Evolutionary conservation across 2,888 invertebrate species (phyloP).

Genomic region (Ophraella communa): DNA sequence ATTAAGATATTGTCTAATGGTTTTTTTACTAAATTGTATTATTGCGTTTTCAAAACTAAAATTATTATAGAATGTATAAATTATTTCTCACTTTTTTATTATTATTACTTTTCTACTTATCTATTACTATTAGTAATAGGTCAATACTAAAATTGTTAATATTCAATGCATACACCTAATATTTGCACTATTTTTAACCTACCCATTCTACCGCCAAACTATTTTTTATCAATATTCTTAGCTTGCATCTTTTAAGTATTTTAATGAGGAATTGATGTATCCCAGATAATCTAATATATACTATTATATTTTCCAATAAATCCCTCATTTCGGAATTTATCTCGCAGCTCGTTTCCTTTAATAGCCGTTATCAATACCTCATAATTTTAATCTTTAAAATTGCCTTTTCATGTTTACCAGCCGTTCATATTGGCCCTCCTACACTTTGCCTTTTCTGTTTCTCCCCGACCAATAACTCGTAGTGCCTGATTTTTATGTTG

Average conservation of each 20-base stretch:
- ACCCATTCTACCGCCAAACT: too few relatives aligned
- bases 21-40: too few relatives aligned
- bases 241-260: not conserved
- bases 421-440: constrained; percentile 33
- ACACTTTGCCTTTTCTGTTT: constrained; percentile 19
- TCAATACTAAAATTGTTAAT: too few relatives aligned
- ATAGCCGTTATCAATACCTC: constrained; percentile 25
- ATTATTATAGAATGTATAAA: too few relatives aligned
- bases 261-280: not conserved
- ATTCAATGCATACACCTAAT: too few relatives aligned
- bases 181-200: too few relatives aligned
- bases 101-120: too few relatives aligned
- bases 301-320: not conserved
- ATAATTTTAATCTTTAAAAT: constrained; percentile 40
- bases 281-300: not conserved
- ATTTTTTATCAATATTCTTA: not conserved
- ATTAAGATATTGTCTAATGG: too few relatives aligned
- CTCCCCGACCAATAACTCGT: constrained; percentile 7
- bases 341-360: constrained; percentile 14
- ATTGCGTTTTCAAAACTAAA: too few relatives aligned
- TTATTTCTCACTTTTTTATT: too few relatives aligned
- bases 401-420: constrained; percentile 41
- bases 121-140: too few relatives aligned
- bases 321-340: constrained; percentile 2
- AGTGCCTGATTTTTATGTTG: constrained; percentile 10